Percentiles rank a stretch among this genome's conserved stretches.
phyloP scores from a whole-genome alignment of 2,888 invertebrate genomes.

The Oligia strigilis region DNA sequence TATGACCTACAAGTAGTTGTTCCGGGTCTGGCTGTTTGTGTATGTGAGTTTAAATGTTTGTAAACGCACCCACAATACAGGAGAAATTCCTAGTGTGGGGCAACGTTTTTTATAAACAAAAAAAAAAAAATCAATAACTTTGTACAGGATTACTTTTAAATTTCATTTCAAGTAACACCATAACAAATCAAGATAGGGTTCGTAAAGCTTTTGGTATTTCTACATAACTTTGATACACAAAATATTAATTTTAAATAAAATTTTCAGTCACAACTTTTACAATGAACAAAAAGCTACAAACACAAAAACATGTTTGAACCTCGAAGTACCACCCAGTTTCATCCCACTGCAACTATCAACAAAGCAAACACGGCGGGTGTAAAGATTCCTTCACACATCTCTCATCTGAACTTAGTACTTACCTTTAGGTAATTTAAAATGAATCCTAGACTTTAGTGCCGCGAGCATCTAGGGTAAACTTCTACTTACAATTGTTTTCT shows the following conservation, averaged over 20 bases:
- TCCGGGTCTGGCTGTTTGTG: no score
- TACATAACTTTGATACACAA: background rate
- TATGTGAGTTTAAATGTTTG: no score
- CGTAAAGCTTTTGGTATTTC: background rate
- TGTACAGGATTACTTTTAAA: no score
- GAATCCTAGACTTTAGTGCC: slow-evolving; percentile 37
- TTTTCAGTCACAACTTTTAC: background rate
- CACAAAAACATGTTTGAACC: background rate
- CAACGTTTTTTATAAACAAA: no score
- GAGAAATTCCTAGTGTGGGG: no score
- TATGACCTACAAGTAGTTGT: no score
- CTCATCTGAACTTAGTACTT: slow-evolving; percentile 56
- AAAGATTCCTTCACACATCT: slow-evolving; percentile 22
- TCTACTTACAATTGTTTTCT: slow-evolving; percentile 53
- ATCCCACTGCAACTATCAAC: slow-evolving; percentile 20
- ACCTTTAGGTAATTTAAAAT: slow-evolving; percentile 55
- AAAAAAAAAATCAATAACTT: background rate
- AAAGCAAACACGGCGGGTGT: slow-evolving; percentile 20
- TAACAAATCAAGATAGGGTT: background rate
- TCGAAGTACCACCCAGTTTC: background rate
- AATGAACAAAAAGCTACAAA: background rate
- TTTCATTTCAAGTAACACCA: background rate
- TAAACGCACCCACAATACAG: no score
- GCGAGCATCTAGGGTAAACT: slow-evolving; percentile 33
- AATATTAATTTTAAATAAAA: background rate